Evolutionary conservation across 2,888 invertebrate species (phyloP), one percentile per base, ranked within the genome.

Genomic region (Onchidella celtica): DNA sequence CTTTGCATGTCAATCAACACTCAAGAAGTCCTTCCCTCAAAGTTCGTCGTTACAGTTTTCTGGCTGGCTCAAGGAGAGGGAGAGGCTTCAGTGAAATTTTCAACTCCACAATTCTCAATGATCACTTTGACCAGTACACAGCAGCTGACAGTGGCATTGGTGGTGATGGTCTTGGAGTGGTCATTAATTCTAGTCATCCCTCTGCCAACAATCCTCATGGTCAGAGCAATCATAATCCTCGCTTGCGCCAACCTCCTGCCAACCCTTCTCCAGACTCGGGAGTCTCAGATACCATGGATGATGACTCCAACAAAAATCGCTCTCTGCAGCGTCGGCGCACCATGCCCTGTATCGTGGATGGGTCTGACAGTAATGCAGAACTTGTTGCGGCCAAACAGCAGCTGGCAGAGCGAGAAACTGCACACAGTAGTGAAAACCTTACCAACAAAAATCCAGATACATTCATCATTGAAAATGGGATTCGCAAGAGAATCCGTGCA

Each of bases 61-160:
- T 91, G 79, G 91, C 91, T 36, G 91, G 91, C 57, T 91, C 91
- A 40, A 86, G 90, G 69, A 85, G 90, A 68, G 91, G 91, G 32
- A 85, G 90, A 69, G 90, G 90, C 32, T 90, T 90, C 85, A 90
- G 90, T 85, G 90, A 91, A 81, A 87, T 92, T 34, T 91, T 92
- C 82, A 91, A 91, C 85, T 91, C 92, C 82, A 90, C 91, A 27
- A 90, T 92, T 77, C 86, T 93, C 61, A 91, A 90, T 83, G 92
- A 93, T 86, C 93, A 93, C 85, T 93, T 93, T 86, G 93, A 92
- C 88, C 93, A 93, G 89, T 93, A 93, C 86, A 88, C 90, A 55
- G 89, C 90, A 80, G 81, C 81, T 29, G 92, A 92, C 79, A 90
- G 89, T 83, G 91, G 90, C 57, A 84, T 91, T 40, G 91, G 90